Evolutionary conservation across 2,888 invertebrate species (phyloP), one percentile per base, ranked within the genome.

Genomic region (Cactoblastis cactorum): DNA sequence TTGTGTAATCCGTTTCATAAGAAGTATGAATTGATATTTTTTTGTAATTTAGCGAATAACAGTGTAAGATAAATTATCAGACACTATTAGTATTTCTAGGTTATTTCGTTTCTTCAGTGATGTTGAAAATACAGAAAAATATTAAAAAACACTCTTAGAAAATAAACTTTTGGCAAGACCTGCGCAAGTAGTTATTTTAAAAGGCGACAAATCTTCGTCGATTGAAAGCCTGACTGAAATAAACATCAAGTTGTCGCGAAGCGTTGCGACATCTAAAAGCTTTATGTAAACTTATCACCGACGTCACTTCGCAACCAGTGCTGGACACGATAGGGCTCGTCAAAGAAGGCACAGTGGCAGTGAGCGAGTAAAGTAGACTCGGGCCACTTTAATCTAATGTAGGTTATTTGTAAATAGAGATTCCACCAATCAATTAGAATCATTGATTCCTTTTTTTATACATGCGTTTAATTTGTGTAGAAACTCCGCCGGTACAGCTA

Each of bases 221-320:
- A 24, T 11, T 15, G 35, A 37, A 22, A 22, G 34, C 35, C 35
- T 22, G 35, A 22, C 35, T 24, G 37, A 37, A 48, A 41, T 49
- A 49, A 39, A 39, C 39, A 49, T 39, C 38, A 32, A 22, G n/a
- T 14, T 18, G 39, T 41, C 41, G 41, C 41, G 32, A 39, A 39
- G 38, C 12, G 39, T 28, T 18, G 48, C 49, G 49, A 49, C 49
- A 49, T 11, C 49, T 49, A 49, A 49, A 49, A 49, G 49, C 49
- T 49, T 41, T 41, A 41, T 49, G 49, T 49, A 49, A 41, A 49
- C 49, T 49, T 49, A 49, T 49, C 49, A 34, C 34, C 22, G 19
- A 49, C 41, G 49, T 41, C 49, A 49, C 41, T 49, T 39, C 39
- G 41, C 41, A 41, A 49, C 41, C 49, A 49, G 19, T 41, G 28